Percentiles rank a stretch among this genome's conserved stretches.
Evolutionary conservation across 2,797 vertebrate genomes (phyloP).

Genomic region (Gadopsis bispinosus): DNA sequence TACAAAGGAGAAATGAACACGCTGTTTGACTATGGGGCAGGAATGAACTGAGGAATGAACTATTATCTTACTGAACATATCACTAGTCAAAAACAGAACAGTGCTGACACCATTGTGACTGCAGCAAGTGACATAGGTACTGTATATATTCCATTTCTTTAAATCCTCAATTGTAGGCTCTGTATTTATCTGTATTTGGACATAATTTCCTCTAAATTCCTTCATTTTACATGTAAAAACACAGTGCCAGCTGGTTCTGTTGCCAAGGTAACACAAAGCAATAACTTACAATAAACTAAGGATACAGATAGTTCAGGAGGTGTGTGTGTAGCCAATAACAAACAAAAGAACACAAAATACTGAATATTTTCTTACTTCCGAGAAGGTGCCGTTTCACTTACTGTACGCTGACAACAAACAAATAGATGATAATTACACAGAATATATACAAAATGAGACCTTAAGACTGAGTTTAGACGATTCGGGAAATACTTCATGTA

Average conservation of each 20-base stretch:
- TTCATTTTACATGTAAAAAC: slow-evolving; percentile 77
- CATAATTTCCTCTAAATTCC: slow-evolving; percentile 34
- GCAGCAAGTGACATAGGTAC: slow-evolving; percentile 12
- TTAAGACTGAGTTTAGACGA: slow-evolving; percentile 50
- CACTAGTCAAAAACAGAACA: slow-evolving; percentile 70
- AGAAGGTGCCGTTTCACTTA: slow-evolving; percentile 62
- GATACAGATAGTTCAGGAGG: slow-evolving; percentile 33
- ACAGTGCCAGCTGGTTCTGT: slow-evolving; percentile 87
- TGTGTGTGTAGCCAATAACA: slow-evolving; percentile 42
- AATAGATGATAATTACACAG: slow-evolving; percentile 66
- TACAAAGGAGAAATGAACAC: slow-evolving; percentile 57
- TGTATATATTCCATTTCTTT: not conserved
- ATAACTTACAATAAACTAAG: slow-evolving; percentile 76
- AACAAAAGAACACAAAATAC: slow-evolving; percentile 54
- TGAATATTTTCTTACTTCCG: slow-evolving; percentile 53
- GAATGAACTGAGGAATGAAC: slow-evolving; percentile 38
- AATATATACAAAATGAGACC: slow-evolving; percentile 78
- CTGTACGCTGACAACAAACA: slow-evolving; percentile 53
- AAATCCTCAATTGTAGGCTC: not conserved
- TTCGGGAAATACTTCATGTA: slow-evolving; percentile 45
- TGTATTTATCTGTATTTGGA: slow-evolving; percentile 17
- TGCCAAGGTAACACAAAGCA: slow-evolving; percentile 76
- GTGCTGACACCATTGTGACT: slow-evolving; percentile 60
- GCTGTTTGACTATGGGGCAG: slow-evolving; percentile 23
- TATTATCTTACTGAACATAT: slow-evolving; percentile 40